Base-by-base conservation (phyloP, 1,140 invertebrate species). In the Drosophila chauvacae region DNA sequence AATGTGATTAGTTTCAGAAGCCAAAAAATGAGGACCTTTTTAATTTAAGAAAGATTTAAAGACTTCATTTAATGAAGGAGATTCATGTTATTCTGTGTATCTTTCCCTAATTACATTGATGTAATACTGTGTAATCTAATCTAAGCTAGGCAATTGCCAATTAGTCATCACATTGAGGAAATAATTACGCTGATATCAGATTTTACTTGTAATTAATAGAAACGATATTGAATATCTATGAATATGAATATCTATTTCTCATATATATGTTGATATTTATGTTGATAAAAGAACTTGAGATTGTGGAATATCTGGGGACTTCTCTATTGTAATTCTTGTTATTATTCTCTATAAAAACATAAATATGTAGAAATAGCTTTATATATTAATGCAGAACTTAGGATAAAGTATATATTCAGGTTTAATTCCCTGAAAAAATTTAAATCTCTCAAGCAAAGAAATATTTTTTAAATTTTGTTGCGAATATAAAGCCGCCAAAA, bases 401-500 rank as follows among this genome's bases (percentile, higher is more conserved):
- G 1, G 1, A 30, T 0, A n/a, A 13, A 4, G 0, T 9, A 11
- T 3, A 1, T 0, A 6, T n/a, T 51, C 0, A 4, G 4, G 1
- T 23, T 30, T 18, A 18, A 7, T 33, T 35, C 0, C 0, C 30
- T 9, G 3, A 35, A 9, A 20, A 20, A 37, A 6, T 23, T 0
- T 0, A 11, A 18, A 35, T 35, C 1, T 10, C 1, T 16, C 2
- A 55, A 23, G 2, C 33, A 5, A 5, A 4, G 2, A 20, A 7
- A 13, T 14, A 3, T 9, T 35, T 20, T 30, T 23, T 1, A 10
- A 37, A 23, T 2, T 23, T 5, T 20, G 0, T 16, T 4, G 20
- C 13, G 0, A 37, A 16, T 10, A 10, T 1, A 37, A 37, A 16
- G 18, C 20, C 4, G 53, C 53, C 53, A 11, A 55, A 55, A 55